Base-by-base conservation (phyloP, 2,888 invertebrate species). In the Sphaerophoria taeniata region DNA sequence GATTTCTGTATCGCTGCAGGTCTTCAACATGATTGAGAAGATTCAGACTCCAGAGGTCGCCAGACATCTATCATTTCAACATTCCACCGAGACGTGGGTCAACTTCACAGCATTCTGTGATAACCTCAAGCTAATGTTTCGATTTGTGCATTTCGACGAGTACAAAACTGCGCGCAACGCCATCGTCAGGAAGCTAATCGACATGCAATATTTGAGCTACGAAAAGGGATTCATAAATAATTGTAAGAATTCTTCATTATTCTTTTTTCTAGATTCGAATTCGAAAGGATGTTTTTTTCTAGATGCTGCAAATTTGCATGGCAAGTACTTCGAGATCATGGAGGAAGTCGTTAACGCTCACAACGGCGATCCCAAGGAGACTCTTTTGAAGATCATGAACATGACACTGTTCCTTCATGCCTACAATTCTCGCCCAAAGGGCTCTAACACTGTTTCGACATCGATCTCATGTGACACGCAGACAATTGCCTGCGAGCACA, bases 71-170 rank as follows among this genome's bases (percentile, higher is more conserved):
- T 61, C 88, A 9, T 85, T 88, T 3, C 73, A 80, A 0, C 88
- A 89, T 3, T 72, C 89, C 0, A 88, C 88, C 31, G 90, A 89
- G 6, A 88, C 90, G n/a, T 92, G 91, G 91, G 89, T 92, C 61
- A 88, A 88, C 39, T 90, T 92, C 51, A 75, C 89, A 7, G 90
- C 90, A 2, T 88, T 92, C 3, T 90, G 90, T 33, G 92, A 92
- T 79, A 92, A 92, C 87, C 85, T 92, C 0, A 91, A 91, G 65
- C 72, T 92, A 4, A 82, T 92, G n/a, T 89, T 92, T 72, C 90
- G 92, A n/a, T 91, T 90, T 78, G 92, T 92, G 0, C 92, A 92
- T 60, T 92, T 92, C 24, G 90, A 89, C 53, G 90, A 92, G 58
- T 90, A 91, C 43, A 87, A 89, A n/a, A 87, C 87, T 0, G 87